Base-by-base conservation (phyloP, 2,797 vertebrate genomes). In the Menidia menidia region DNA sequence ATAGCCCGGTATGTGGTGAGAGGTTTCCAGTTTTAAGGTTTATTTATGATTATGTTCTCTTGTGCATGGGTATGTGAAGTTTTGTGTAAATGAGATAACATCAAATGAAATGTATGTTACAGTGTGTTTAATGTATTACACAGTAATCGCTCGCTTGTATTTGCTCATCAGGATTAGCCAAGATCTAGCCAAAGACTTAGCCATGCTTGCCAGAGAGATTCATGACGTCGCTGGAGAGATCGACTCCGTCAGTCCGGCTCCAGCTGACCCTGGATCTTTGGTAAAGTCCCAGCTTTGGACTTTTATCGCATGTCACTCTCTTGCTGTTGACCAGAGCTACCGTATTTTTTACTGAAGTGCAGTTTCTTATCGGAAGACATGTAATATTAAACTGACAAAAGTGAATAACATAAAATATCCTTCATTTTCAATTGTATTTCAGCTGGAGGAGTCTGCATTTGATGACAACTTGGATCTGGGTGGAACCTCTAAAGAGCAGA, bases 161-260 rank as follows among this genome's bases (percentile, higher is more conserved):
- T 73, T 68, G 0, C 53, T 66, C 64, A 44, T 59, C 63, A 99
- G 97, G 94, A 99, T 99, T 87, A 99, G 97, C 92, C 97, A 99
- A 90, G 97, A 99, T 89, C 86, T 95, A 43, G 94, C 94, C 77
- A 95, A 95, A 88, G 94, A 95, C 85, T 93, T 99, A 75, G 97
- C 97, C 84, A 98, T 98, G 95, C 95, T 99, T 71, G 97, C 97
- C 82, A 95, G 96, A 83, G 97, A 99, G 92, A 99, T 99, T 90
- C 97, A 98, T 82, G 97, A 99, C 78, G 97, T 99, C 88, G 97
- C 97, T 47, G 97, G 97, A 84, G 97, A 98, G 91, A 98, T 98
- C 72, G 97, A 99, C 92, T 97, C 97, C 42, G 97, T 98, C 90
- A 98, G 96, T 83, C 97, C 97, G 44, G 97, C 96, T 63, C 95